These are phyloP conservation scores for Charina bottae DNA, from an alignment of 2,113 vertebrate species.

Conservation along the genomic window DNA sequence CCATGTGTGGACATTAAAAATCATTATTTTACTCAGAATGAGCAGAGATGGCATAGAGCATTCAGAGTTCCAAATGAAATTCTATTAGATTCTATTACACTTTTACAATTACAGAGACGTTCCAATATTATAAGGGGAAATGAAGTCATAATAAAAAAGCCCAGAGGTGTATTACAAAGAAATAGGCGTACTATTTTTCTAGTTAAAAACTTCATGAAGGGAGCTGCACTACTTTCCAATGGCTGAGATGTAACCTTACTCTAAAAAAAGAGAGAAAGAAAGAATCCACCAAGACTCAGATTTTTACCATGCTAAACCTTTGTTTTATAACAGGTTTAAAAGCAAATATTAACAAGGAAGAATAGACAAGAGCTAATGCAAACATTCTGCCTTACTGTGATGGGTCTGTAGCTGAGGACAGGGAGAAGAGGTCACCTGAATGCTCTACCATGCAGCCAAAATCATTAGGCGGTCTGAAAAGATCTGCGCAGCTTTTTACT, in stretches of 20 bases:
- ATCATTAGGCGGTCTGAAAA: not conserved
- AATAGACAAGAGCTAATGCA: slow-evolving; percentile 15
- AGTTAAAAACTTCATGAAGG: slow-evolving; percentile 96
- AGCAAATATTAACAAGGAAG: slow-evolving; percentile 12
- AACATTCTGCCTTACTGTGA: not conserved
- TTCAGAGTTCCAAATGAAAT: slow-evolving; percentile 99
- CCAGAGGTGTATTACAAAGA: slow-evolving; percentile 99
- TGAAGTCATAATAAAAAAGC: slow-evolving; percentile 99
- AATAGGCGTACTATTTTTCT: slow-evolving; percentile 96
- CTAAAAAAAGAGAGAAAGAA: slow-evolving; percentile 63
- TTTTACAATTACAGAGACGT: slow-evolving; percentile 99
- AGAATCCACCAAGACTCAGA: slow-evolving; percentile 56
- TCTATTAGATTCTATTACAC: slow-evolving; percentile 99
- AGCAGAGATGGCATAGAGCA: slow-evolving; percentile 93
- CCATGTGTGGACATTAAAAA: slow-evolving; percentile 99
- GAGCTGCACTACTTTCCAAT: slow-evolving; percentile 89
- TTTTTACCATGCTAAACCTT: slow-evolving; percentile 37
- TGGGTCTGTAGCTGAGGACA: not conserved
- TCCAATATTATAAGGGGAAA: slow-evolving; percentile 99
- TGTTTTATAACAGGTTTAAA: slow-evolving; percentile 41
- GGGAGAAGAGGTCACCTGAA: not conserved
- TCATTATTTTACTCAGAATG: slow-evolving; percentile 99
- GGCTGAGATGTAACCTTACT: slow-evolving; percentile 94
- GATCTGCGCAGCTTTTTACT: not conserved
- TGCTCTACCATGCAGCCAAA: not conserved